Conservation (phyloP, 2,797 vertebrate genomes). For the Sebastiscus tertius region DNA sequence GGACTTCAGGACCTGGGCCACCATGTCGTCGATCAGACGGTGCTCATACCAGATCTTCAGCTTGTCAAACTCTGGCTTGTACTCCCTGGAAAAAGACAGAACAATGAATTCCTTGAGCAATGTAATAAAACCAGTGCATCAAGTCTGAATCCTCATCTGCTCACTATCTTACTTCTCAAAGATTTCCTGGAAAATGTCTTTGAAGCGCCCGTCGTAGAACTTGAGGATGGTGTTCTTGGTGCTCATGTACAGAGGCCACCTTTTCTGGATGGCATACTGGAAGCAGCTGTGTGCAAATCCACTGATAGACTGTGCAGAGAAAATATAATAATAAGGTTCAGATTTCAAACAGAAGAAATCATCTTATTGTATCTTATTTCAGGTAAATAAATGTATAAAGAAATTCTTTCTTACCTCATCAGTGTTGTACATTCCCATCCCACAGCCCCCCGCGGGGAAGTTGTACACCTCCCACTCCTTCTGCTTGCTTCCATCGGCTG, state of each 20-base stretch:
- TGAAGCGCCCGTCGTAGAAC: constrained; percentile 94
- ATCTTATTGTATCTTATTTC: background rate
- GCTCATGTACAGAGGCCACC: constrained; percentile 97
- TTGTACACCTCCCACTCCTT: constrained; percentile 94
- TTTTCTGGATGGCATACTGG: constrained; percentile 94
- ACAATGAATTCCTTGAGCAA: background rate
- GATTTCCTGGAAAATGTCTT: constrained; percentile 96
- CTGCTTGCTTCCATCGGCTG: constrained; percentile 84
- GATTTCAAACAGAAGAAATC: background rate
- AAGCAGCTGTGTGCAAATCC: constrained; percentile 99
- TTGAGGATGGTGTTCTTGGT: constrained; percentile 99
- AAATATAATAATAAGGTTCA: background rate
- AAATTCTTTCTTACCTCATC: constrained; percentile 85
- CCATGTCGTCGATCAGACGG: constrained; percentile 98
- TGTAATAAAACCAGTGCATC: background rate
- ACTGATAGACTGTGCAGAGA: constrained; percentile 88
- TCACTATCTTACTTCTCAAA: constrained; percentile 86
- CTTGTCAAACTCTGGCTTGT: constrained; percentile 93
- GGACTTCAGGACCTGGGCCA: constrained; percentile 96
- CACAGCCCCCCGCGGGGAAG: constrained; percentile 91
- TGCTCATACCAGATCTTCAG: constrained; percentile 99
- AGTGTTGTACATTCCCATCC: constrained; percentile 99
- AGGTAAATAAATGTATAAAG: background rate
- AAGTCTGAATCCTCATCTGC: background rate
- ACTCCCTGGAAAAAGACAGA: constrained; percentile 81